Evolutionary conservation across 2,113 vertebrate genomes (phyloP).

Genomic region (Notothenia coriiceps): DNA sequence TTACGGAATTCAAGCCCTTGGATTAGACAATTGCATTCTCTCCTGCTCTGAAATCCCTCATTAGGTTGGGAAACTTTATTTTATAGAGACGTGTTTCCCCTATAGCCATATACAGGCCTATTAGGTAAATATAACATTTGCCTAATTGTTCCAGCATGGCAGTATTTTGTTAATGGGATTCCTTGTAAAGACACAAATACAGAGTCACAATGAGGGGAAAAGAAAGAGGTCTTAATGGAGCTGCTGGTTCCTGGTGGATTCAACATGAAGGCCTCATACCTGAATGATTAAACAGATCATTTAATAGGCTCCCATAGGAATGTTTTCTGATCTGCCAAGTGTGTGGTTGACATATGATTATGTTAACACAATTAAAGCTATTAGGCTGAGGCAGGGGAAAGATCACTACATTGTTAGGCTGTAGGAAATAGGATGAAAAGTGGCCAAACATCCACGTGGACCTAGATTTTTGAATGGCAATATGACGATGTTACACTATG

Average conservation of each 20-base stretch:
- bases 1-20: conserved; percentile 50
- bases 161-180: conserved; percentile 56
- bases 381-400: neutral
- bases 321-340: neutral
- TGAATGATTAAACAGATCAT: neutral
- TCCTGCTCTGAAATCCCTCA: conserved; percentile 48
- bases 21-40: conserved; percentile 57
- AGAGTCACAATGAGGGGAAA: conserved; percentile 35
- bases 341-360: neutral
- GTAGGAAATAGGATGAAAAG: neutral
- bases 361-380: conserved; percentile 3
- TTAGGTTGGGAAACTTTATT: conserved; percentile 71
- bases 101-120: conserved; percentile 61
- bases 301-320: neutral
- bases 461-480: neutral
- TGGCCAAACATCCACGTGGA: no score
- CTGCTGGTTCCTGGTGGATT: neutral
- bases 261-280: neutral
- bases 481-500: no score
- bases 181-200: conserved; percentile 58
- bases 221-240: conserved; percentile 6
- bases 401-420: neutral
- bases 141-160: conserved; percentile 72
- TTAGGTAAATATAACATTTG: conserved; percentile 71
- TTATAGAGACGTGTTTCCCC: conserved; percentile 72